phyloP scores from a whole-genome alignment of 2,888 invertebrate genomes.

The Lordiphosa fenestrarum region DNA sequence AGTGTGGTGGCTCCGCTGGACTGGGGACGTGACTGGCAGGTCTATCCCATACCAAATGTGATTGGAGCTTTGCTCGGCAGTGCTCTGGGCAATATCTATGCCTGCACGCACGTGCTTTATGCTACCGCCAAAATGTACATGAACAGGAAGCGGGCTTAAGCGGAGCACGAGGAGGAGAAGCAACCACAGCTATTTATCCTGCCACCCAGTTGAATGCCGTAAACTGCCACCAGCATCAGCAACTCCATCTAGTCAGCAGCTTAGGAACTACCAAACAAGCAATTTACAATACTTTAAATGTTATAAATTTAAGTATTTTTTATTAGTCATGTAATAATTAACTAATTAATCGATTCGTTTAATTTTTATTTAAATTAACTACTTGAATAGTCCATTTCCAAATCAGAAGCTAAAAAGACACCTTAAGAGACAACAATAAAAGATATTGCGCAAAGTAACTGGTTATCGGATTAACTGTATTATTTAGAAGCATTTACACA shows the following conservation, averaged over 20 bases:
- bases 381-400: slow-evolving; percentile 33
- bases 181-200: slow-evolving; percentile 39
- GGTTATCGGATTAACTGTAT: too few species aligned
- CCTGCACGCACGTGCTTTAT: slow-evolving; percentile 77
- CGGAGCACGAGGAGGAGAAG: neutral
- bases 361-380: slow-evolving; percentile 56
- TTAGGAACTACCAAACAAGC: slow-evolving; percentile 65
- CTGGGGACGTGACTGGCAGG: slow-evolving; percentile 93
- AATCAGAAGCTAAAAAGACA: slow-evolving; percentile 19
- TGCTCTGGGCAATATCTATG: slow-evolving; percentile 81
- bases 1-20: slow-evolving; percentile 91
- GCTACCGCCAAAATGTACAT: slow-evolving; percentile 77
- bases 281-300: slow-evolving; percentile 61
- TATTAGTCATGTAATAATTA: slow-evolving; percentile 47
- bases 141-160: slow-evolving; percentile 73
- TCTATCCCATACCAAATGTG: slow-evolving; percentile 86
- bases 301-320: slow-evolving; percentile 67
- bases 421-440: slow-evolving; percentile 6
- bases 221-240: slow-evolving; percentile 52
- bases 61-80: slow-evolving; percentile 84
- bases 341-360: slow-evolving; percentile 50
- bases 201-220: slow-evolving; percentile 58
- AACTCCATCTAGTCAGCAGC: slow-evolving; percentile 63
- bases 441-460: too few species aligned
- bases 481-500: too few species aligned